Evolutionary conservation across 2,113 vertebrate genomes (phyloP).

Genomic region (Upupa epops): DNA sequence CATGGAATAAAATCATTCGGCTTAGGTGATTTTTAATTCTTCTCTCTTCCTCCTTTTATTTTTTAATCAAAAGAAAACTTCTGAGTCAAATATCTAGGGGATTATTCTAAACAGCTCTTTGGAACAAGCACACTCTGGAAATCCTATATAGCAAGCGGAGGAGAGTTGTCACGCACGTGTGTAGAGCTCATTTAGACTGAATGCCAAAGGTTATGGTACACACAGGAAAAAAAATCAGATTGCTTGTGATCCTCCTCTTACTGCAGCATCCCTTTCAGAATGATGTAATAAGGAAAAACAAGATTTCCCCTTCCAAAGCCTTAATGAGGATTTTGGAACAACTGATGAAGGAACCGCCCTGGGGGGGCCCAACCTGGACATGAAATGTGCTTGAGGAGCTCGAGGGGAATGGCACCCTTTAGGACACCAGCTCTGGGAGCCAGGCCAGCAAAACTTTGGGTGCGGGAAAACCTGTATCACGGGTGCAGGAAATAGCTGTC

Average conservation of each 20-base stretch:
- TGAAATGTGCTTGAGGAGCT: neutral
- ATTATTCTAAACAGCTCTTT: constrained; percentile 8
- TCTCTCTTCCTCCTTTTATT: constrained; percentile 1
- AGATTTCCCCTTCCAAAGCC: neutral
- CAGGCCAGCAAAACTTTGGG: neutral
- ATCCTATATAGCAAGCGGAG: neutral
- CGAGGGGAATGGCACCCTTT: neutral
- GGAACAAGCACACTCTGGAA: constrained; percentile 27
- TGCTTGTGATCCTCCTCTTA: neutral
- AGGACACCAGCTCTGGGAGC: fast-evolving
- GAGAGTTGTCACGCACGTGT: neutral
- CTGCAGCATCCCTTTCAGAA: neutral
- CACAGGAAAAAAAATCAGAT: constrained; percentile 8
- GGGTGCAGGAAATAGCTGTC: neutral
- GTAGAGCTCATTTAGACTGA: neutral
- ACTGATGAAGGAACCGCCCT: neutral
- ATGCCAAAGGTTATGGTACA: constrained; percentile 12
- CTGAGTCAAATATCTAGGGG: neutral
- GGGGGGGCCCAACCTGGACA: fast-evolving
- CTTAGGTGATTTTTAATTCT: constrained; percentile 23
- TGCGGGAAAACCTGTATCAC: neutral
- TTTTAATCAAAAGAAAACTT: constrained; percentile 23
- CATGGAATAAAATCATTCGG: constrained; percentile 2
- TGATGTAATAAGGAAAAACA: neutral
- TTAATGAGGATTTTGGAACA: neutral